A percentile compares a stretch with the other conserved stretches of the same genome.
Conservation (phyloP, 2,113 vertebrate species). For the Myodes glareolus region DNA sequence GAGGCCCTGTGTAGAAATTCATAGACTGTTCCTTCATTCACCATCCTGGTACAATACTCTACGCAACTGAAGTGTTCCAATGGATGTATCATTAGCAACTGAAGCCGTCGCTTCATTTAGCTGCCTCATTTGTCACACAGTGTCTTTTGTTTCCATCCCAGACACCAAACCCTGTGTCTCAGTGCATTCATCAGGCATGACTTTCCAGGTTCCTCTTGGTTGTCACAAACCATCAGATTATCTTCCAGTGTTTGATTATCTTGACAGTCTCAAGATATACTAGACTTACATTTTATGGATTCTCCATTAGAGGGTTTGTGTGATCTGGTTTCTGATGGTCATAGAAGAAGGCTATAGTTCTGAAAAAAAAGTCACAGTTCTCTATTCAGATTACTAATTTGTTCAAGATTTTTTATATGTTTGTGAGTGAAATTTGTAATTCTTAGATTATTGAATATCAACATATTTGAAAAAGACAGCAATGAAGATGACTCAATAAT, state of each 20-base stretch:
- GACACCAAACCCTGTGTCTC: neutral
- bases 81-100: neutral
- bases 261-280: neutral
- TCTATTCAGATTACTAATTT: neutral
- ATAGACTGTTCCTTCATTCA: neutral
- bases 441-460: neutral
- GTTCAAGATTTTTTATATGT: neutral
- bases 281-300: neutral
- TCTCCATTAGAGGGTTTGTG: neutral
- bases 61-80: neutral
- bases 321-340: neutral
- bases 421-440: neutral
- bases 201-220: neutral
- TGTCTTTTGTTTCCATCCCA: neutral
- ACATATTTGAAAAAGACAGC: no score
- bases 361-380: neutral
- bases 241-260: neutral
- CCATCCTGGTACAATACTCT: neutral
- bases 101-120: neutral
- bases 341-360: neutral
- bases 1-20: neutral
- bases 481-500: neutral
- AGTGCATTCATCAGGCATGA: neutral
- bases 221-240: neutral
- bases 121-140: neutral